Conservation (phyloP, 2,888 invertebrate genomes). For the Sabatieria punctata region DNA sequence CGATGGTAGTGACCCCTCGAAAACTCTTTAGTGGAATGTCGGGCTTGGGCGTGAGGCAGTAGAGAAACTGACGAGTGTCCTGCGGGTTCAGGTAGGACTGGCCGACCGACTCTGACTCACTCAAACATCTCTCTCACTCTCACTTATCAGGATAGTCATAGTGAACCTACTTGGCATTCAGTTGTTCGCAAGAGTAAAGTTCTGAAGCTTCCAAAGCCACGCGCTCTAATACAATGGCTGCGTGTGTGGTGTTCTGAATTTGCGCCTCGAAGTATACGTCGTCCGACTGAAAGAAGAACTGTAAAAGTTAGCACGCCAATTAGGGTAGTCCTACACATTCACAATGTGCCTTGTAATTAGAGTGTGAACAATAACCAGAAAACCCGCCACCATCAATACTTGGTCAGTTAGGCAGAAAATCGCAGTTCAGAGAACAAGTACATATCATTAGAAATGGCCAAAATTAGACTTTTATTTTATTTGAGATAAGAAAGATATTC, state of each 20-base stretch:
- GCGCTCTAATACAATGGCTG: conserved; percentile 80
- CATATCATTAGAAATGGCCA: too few species aligned
- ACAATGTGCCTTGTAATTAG: too few species aligned
- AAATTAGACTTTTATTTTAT: too few species aligned
- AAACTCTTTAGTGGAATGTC: conserved; percentile 32
- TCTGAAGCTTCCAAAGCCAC: conserved; percentile 80
- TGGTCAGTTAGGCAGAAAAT: too few species aligned
- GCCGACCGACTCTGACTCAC: conserved; percentile 32
- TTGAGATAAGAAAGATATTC: too few species aligned
- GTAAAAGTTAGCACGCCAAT: too few species aligned
- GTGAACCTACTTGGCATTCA: background rate
- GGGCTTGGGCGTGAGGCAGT: conserved; percentile 65
- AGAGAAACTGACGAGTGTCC: conserved; percentile 82
- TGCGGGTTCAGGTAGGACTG: conserved; percentile 54
- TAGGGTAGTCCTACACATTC: background rate
- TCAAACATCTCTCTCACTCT: background rate
- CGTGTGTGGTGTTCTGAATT: conserved; percentile 80
- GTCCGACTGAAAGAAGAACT: conserved; percentile 40
- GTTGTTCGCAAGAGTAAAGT: conserved; percentile 48
- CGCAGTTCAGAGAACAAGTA: too few species aligned
- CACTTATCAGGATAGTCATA: background rate
- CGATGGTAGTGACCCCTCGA: conserved; percentile 62
- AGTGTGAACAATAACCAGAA: too few species aligned
- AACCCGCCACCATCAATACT: too few species aligned
- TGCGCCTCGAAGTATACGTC: conserved; percentile 55